Evolutionary conservation across 2,888 invertebrate species (phyloP), one percentile per base, ranked within the genome.

Genomic region (Minunthozetes semirufus): DNA sequence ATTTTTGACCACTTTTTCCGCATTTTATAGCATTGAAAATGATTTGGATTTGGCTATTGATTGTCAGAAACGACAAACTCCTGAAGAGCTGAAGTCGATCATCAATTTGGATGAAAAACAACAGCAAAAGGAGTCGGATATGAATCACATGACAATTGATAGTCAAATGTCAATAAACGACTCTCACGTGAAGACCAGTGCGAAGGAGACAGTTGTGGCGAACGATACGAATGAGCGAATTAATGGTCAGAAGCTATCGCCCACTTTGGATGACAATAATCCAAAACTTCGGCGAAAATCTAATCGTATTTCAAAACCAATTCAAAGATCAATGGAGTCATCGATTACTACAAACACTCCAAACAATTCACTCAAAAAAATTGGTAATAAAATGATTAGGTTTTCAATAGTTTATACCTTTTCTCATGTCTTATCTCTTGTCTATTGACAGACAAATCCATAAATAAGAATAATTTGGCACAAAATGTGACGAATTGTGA

Each of bases 221-320:
- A 33, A 33, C 33, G 33, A 33, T 33, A 33, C 8, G 4, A 33
- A 33, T 33, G 33, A 33, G 33, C 33, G 33, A 22, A 19, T n/a
- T 9, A 56, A 56, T 56, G 59, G 59, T 9, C 59, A 27, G 25
- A 9, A 6, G 22, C 11, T 59, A 22, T 59, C 59, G 17, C 25
- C 59, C 6, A 59, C 19, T 59, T 59, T 59, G 59, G 59, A 59
- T 38, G 66, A 66, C 29, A 66, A 66, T n/a, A 27, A 38, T 19
- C 19, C 38, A 1, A n/a, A 53, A 11, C 29, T 33, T n/a, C 42
- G 74, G 22, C 70, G 74, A 11, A 74, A 74, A 42, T 74, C 74
- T 8, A 74, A 74, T 71, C 74, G 74, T 17, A 74, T 74, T 25
- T 74, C 70, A 19, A 74, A 70, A 59, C 50, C 70, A 38, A 74